Evolutionary conservation across 2,888 invertebrate species (phyloP).

Genomic region (Horisme vitalbata): DNA sequence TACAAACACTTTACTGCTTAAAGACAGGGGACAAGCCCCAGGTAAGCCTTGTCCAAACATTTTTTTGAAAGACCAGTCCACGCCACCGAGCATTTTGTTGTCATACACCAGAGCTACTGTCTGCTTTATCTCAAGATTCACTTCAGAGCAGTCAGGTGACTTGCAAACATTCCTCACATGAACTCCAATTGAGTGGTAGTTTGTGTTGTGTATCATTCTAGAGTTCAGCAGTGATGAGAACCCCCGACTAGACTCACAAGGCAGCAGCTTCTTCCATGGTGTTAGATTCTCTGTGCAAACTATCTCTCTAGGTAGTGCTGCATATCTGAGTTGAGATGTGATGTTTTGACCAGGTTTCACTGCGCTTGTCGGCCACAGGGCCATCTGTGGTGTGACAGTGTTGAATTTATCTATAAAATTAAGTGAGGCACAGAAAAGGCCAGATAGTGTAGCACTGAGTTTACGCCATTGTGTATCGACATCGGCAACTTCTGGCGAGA

Average conservation of each 20-base stretch:
- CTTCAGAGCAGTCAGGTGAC: conserved; percentile 80
- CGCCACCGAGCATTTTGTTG: conserved; percentile 84
- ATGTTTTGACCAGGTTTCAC: conserved; percentile 71
- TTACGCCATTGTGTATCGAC: conserved; percentile 94
- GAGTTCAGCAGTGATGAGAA: conserved; percentile 94
- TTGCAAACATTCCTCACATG: conserved; percentile 92
- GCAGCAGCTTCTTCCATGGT: conserved; percentile 98
- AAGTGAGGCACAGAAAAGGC: conserved; percentile 97
- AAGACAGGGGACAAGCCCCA: conserved; percentile 91
- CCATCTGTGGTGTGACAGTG: conserved; percentile 91
- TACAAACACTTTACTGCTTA: conserved; percentile 90
- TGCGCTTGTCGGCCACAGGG: conserved; percentile 90
- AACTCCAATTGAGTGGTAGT: conserved; percentile 95
- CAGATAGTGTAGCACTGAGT: conserved; percentile 94
- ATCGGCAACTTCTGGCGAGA: conserved; percentile 85
- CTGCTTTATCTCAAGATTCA: conserved; percentile 91
- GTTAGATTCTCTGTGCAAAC: conserved; percentile 99
- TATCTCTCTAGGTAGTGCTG: conserved; percentile 96
- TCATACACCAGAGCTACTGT: conserved; percentile 95
- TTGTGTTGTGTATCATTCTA: conserved; percentile 94
- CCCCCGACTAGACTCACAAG: conserved; percentile 95
- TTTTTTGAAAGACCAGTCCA: conserved; percentile 93
- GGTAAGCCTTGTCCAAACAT: conserved; percentile 94
- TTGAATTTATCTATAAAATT: conserved; percentile 95
- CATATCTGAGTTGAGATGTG: conserved; percentile 87